Percentiles rank a stretch among this genome's conserved stretches.
These are phyloP conservation scores for Vanessa tameamea DNA, from an alignment of 1,140 invertebrate species.

Conservation along the genomic window DNA sequence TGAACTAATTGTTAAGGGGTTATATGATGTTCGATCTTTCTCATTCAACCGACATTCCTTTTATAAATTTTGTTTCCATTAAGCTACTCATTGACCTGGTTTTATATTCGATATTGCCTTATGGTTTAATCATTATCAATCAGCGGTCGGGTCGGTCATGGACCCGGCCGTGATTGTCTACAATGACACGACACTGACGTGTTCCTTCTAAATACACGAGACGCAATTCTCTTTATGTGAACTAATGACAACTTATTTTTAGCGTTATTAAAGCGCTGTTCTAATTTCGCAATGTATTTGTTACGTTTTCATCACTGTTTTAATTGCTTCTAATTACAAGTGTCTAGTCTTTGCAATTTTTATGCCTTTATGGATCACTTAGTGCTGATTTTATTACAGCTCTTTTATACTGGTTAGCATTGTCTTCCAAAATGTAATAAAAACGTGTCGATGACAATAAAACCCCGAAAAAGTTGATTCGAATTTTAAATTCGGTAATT, in stretches of 20 bases:
- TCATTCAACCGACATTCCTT: not conserved
- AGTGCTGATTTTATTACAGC: not conserved
- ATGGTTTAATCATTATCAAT: slow-evolving; percentile 39
- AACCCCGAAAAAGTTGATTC: not conserved
- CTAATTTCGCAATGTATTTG: slow-evolving; percentile 36
- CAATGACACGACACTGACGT: slow-evolving; percentile 23
- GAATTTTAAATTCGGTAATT: slow-evolving; percentile 20
- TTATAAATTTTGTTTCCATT: slow-evolving; percentile 7
- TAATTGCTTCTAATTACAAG: slow-evolving; percentile 31
- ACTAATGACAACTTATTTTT: slow-evolving; percentile 27
- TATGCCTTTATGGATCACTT: not conserved
- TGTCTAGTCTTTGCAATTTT: slow-evolving; percentile 12
- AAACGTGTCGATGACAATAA: not conserved
- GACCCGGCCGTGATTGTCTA: slow-evolving; percentile 30
- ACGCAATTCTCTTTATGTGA: slow-evolving; percentile 23
- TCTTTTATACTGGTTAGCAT: not conserved
- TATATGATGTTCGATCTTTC: not conserved
- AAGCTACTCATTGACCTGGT: slow-evolving; percentile 24
- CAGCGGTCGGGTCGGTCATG: slow-evolving; percentile 37
- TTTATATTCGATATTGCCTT: slow-evolving; percentile 36
- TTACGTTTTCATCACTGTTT: slow-evolving; percentile 27
- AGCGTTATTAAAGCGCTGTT: slow-evolving; percentile 25
- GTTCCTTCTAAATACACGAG: slow-evolving; percentile 12
- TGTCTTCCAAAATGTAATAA: not conserved
- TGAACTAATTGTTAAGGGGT: not conserved